Evolutionary conservation across 2,797 vertebrate genomes (phyloP), one percentile per base, ranked within the genome.

Genomic region (Menidia menidia): DNA sequence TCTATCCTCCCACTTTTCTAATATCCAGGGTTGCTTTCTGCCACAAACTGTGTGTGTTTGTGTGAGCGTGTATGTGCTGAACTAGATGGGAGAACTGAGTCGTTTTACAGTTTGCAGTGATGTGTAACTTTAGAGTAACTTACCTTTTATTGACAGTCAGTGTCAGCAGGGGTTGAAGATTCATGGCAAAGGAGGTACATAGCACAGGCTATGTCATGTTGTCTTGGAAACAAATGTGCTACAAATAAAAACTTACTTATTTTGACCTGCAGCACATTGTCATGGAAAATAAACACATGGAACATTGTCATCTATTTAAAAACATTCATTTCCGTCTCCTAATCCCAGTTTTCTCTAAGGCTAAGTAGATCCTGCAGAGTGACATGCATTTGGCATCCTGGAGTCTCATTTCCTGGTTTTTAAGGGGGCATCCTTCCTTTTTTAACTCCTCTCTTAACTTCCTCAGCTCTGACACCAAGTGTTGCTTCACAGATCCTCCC

Each of bases 391-490:
- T 95, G 94, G 92, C 94, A 95, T 98, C 96, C 96, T 97, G 95
- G 92, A 96, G 92, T 89, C 94, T 95, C 93, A 94, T 96, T 97
- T 98, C 96, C 97, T 96, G 85, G 60, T 95, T 96, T 96, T 96
- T 95, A 96, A 96, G 95, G 95, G 94, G 89, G 92, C 92, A 95
- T 96, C 94, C 96, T 97, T 97, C 96, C 96, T 96, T 90, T 93
- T 91, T 92, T 92, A 92, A 94, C 93, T 92, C 89, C 80, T 25
- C 25, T 25, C 25, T 25, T 25, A 65, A 89, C 92, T 97, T 98
- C 96, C 96, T 96, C 86, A 95, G 87, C 87, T 91, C 86, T 75
- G 85, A 89, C 91, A 86, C 85, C 87, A 78, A 78, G 77, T 83
- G 87, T 83, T 72, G 64, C 80, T 80, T 85, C 67, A 65, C 76